Evolutionary conservation across 2,888 invertebrate species (phyloP).

Genomic region (Epistrophella euchroma): DNA sequence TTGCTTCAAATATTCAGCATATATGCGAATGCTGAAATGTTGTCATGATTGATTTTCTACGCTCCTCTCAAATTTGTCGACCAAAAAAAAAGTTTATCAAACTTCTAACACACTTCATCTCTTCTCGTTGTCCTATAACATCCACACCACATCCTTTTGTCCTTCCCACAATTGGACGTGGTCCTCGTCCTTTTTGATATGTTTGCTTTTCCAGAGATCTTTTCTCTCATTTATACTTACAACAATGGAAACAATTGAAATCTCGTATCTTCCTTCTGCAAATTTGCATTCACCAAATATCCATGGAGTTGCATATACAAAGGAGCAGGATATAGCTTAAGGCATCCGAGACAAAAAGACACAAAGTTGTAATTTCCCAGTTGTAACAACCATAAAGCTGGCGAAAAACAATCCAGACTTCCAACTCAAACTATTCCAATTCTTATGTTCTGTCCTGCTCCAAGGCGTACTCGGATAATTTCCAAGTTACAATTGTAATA

Average conservation of each 20-base stretch:
- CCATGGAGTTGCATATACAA: conserved; percentile 11
- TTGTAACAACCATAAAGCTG: conserved; percentile 57
- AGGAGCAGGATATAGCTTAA: conserved; percentile 11
- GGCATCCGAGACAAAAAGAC: conserved; percentile 43
- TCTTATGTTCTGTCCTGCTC: conserved; percentile 21
- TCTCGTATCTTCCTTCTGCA: conserved; percentile 59
- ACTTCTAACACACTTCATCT: conserved; percentile 21
- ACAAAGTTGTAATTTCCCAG: conserved; percentile 62
- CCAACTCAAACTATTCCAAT: conserved; percentile 18
- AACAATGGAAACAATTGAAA: conserved; percentile 72
- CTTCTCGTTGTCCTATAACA: conserved; percentile 25
- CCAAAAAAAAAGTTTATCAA: conserved; percentile 19
- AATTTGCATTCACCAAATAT: conserved; percentile 66
- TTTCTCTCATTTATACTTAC: conserved; percentile 39
- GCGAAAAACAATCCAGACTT: conserved; percentile 54
- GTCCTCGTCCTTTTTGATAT: neutral
- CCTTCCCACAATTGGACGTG: conserved; percentile 43
- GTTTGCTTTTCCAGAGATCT: conserved; percentile 37
- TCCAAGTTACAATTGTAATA: conserved; percentile 48
- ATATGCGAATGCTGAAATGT: neutral
- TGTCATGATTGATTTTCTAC: neutral
- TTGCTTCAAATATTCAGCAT: neutral
- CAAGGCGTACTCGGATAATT: conserved; percentile 28
- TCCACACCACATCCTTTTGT: conserved; percentile 54
- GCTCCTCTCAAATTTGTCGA: neutral